Base-by-base conservation (phyloP, 1,140 invertebrate species). In the Heliconius eleuchia region DNA sequence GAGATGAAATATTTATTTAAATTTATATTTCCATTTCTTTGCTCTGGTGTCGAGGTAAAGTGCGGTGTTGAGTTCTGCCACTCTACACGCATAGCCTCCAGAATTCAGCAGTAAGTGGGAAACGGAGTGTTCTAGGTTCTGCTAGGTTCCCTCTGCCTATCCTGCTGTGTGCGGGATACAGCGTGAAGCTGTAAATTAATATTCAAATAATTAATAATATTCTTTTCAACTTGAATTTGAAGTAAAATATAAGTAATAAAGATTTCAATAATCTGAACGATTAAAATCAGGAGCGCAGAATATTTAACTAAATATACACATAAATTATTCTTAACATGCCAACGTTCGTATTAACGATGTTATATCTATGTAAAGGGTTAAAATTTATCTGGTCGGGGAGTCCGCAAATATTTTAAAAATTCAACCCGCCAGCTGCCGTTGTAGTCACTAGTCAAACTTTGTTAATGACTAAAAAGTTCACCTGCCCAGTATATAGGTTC, bases 371-470 rank as follows among this genome's bases (percentile, higher is more conserved):
- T 57, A 57, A 57, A 57, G n/a, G 55, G 55, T 57, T 57, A 57
- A 57, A 37, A 57, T 57, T 57, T 57, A 57, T 57, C 55, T 23
- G 55, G 55, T 23, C 8, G 55, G 55, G 55, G n/a, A 57, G 55
- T 57, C 55, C 55, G 55, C 55, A 57, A 57, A 57, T 57, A 57
- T 57, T 23, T 57, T 57, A 57, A 57, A 57, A 57, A 57, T 57
- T 57, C 55, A 57, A 19, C 55, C 55, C 55, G 11, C 55, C 55
- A 57, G 55, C 55, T 57, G 55, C 55, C 55, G 55, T 57, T 57
- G 55, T 57, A 57, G 55, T 57, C 55, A 23, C 55, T 57, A 23
- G 55, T 6, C 55, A 57, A 57, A 57, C 55, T 57, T 57, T 57
- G 55, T 57, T 57, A 57, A 57, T 57, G 55, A 57, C 19, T 57